phyloP scores from a whole-genome alignment of 2,888 invertebrate genomes.

The Mactromeris polynyma region DNA sequence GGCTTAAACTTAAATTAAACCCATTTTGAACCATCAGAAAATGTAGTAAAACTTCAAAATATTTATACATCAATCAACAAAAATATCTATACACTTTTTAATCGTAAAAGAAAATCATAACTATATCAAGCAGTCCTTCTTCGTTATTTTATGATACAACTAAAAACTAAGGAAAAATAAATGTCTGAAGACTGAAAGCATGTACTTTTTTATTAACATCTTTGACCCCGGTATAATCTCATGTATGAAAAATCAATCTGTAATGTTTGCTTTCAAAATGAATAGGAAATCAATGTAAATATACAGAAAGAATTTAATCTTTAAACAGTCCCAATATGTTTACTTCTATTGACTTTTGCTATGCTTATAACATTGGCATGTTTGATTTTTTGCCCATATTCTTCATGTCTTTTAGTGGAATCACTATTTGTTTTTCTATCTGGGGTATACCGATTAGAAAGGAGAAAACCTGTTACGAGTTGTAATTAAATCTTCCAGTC shows the following conservation, averaged over 20 bases:
- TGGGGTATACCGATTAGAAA: not conserved
- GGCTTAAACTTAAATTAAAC: too few species aligned
- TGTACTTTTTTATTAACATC: not conserved
- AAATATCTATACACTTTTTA: too few species aligned
- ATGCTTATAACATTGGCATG: not conserved
- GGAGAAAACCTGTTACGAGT: not conserved
- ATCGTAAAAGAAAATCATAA: not conserved
- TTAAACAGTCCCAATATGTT: constrained; percentile 21
- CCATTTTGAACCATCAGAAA: too few species aligned
- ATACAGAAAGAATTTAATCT: constrained; percentile 26
- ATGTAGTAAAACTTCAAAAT: too few species aligned
- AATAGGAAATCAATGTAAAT: constrained; percentile 40
- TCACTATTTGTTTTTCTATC: not conserved
- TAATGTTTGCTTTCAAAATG: constrained; percentile 36
- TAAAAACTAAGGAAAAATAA: not conserved
- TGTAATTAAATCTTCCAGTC: not conserved
- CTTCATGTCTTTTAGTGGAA: not conserved
- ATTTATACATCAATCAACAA: too few species aligned
- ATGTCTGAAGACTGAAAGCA: not conserved
- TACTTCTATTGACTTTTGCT: constrained; percentile 25
- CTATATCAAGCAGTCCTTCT: not conserved
- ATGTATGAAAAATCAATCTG: constrained; percentile 44
- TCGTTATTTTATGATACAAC: not conserved
- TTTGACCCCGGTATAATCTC: constrained; percentile 11
- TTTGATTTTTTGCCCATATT: not conserved